These are phyloP conservation scores for Aphelocoma californica DNA, from an alignment of 2,797 vertebrate genomes.

Conservation along the genomic window DNA sequence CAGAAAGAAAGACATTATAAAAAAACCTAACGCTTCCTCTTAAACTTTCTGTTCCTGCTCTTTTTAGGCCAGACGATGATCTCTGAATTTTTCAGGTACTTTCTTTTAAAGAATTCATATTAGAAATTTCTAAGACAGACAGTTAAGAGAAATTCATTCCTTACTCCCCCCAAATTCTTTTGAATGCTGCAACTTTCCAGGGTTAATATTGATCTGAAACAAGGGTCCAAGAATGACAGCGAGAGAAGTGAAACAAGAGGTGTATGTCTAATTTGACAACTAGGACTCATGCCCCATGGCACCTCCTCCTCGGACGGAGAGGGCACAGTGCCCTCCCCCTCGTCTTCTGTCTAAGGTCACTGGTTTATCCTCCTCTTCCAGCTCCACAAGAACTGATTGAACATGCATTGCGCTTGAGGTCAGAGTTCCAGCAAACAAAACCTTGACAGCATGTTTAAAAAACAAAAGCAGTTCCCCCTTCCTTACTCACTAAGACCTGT, in stretches of 20 bases:
- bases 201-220: constrained; percentile 60
- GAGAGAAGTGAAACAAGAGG: constrained; percentile 70
- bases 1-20: not conserved
- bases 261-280: constrained; percentile 72
- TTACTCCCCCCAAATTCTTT: constrained; percentile 9
- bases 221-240: constrained; percentile 65
- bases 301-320: constrained; percentile 59
- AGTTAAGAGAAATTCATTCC: constrained; percentile 46
- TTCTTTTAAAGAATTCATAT: not conserved
- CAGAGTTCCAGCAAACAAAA: constrained; percentile 76
- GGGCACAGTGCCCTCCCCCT: constrained; percentile 56
- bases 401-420: constrained; percentile 76
- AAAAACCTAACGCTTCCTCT: constrained; percentile 15
- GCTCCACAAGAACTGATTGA: constrained; percentile 73
- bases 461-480: constrained; percentile 69
- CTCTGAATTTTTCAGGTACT: constrained; percentile 39
- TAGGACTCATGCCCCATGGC: constrained; percentile 68
- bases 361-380: constrained; percentile 71
- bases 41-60: constrained; percentile 28
- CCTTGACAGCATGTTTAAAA: constrained; percentile 74
- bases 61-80: not conserved
- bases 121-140: constrained; percentile 46
- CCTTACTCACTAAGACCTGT: constrained; percentile 86
- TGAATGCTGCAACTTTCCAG: constrained; percentile 62
- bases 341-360: constrained; percentile 69